phyloP scores from a whole-genome alignment of 2,797 vertebrate genomes.

The Chelonia mydas region DNA sequence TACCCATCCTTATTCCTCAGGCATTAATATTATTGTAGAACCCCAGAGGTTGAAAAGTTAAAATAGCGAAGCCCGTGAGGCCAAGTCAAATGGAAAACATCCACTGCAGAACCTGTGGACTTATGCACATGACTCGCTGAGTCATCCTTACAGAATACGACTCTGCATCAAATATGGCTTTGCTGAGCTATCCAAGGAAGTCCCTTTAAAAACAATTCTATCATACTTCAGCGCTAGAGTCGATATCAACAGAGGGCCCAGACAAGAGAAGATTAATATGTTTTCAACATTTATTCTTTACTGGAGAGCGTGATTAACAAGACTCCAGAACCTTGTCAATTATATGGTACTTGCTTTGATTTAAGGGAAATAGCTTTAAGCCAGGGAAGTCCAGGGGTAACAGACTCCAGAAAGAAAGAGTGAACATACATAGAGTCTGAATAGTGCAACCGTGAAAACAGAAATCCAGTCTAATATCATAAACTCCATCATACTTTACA shows the following conservation, averaged over 20 bases:
- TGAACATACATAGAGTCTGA: neutral
- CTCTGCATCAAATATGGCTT: neutral
- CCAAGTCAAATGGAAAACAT: neutral
- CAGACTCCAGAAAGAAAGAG: neutral
- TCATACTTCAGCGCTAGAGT: conserved; percentile 1
- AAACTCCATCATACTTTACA: conserved; percentile 21
- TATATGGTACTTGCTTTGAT: conserved; percentile 29
- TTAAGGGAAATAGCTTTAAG: conserved; percentile 17
- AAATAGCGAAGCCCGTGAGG: neutral
- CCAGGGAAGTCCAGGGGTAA: too few species aligned
- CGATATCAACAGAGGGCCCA: neutral
- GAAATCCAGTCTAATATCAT: conserved; percentile 1
- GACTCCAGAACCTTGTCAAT: neutral
- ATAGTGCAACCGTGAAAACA: neutral
- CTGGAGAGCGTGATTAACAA: conserved; percentile 4
- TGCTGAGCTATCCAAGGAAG: neutral
- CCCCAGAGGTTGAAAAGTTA: conserved; percentile 6
- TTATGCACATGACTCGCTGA: neutral
- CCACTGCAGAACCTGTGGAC: neutral
- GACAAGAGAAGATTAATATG: conserved; percentile 4
- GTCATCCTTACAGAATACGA: neutral
- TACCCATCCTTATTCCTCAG: neutral
- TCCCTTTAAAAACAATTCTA: conserved; percentile 18
- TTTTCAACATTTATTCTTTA: conserved; percentile 9
- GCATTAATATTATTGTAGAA: conserved; percentile 42